Evolutionary conservation across 2,888 invertebrate species (phyloP), one percentile per base, ranked within the genome.

Genomic region (Eristalinus aeneus): DNA sequence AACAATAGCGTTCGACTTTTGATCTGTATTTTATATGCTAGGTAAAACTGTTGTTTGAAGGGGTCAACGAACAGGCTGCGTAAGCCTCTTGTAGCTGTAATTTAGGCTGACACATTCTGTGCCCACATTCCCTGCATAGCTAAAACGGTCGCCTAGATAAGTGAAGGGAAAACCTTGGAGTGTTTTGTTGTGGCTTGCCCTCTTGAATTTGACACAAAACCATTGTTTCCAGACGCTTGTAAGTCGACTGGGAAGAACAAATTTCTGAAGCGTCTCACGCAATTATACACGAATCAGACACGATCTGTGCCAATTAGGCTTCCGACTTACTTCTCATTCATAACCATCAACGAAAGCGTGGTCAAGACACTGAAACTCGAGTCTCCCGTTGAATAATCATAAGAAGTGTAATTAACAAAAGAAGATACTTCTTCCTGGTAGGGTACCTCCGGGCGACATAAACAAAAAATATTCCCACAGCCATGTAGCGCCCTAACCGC

Each of bases 401-500:
- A 32, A 83, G 46, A 77, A 77, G 73, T 36, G 71, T 69, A 83
- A 78, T 68, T 72, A 83, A 69, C 64, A 64, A 83, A 68, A 53
- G 54, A 82, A 76, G 46, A 77, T 67, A 72, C 64, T 71, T 46
- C 65, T 60, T 74, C 60, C 63, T 27, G 36, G 56, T 60, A 68
- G 68, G 67, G 58, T 71, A 60, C 65, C 46, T 60, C 23, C 46
- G 60, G 36, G 6, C 64, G 61, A 71, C 69, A 71, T 75, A 69
- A 16, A 67, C 58, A 10, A 36, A 64, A 60, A 74, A 79, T 67
- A 77, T 84, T 84, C 84, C 84, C 84, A 84, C 84, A 84, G 79
- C 71, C 46, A 65, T 53, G 60, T 63, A 73, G 83, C 77, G 84
- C 84, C 84, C 84, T 61, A 75, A 67, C 79, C 84, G 58, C 83